These are phyloP conservation scores for Heliconius aoede DNA, from an alignment of 2,888 invertebrate genomes.

Conservation along the genomic window DNA sequence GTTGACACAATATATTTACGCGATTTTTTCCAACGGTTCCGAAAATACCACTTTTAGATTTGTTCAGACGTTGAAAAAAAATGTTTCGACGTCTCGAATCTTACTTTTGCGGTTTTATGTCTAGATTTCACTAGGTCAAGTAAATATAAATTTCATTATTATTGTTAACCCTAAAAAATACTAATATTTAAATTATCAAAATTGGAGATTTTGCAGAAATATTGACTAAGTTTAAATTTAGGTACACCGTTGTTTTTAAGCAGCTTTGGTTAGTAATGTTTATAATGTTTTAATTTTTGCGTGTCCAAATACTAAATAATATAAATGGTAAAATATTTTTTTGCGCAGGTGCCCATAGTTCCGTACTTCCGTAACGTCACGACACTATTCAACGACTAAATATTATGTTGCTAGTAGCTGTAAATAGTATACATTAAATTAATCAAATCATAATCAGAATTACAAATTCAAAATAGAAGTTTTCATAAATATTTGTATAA, in stretches of 20 bases:
- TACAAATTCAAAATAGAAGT: not conserved
- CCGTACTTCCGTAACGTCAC: no score
- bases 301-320: not conserved
- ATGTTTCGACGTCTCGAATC: not conserved
- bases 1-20: no score
- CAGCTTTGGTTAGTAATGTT: not conserved
- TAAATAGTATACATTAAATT: conserved; percentile 5
- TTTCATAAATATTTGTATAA: not conserved
- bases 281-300: not conserved
- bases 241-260: not conserved
- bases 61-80: not conserved
- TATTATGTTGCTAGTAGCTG: no score
- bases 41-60: not conserved
- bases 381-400: no score
- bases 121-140: not conserved
- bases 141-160: not conserved
- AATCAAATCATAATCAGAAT: not conserved
- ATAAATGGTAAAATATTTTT: no score
- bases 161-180: not conserved
- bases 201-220: not conserved
- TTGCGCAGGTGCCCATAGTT: no score
- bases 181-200: not conserved
- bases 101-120: not conserved
- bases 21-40: not conserved
- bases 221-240: not conserved